A percentile compares a stretch with the other conserved stretches of the same genome.
Conservation (phyloP, 2,113 vertebrate species). For the Eulacestoma nigropectus region DNA sequence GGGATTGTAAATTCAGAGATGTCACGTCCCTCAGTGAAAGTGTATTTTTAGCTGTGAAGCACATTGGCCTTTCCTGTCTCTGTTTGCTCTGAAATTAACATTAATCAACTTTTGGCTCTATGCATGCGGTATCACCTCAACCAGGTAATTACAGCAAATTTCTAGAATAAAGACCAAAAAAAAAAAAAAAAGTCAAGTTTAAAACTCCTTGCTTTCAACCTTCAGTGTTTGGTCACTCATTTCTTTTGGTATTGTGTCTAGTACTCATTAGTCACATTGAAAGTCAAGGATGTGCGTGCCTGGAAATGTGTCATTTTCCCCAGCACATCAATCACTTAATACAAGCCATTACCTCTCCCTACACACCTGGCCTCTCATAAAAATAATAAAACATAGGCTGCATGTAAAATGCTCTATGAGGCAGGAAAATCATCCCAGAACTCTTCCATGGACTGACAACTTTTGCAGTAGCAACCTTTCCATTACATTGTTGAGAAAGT, state of each 20-base stretch:
- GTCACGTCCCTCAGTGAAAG: constrained; percentile 9
- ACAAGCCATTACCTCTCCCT: constrained; percentile 18
- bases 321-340: constrained; percentile 9
- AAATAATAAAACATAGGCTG: not conserved
- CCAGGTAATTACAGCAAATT: constrained; percentile 50
- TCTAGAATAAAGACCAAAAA: not conserved
- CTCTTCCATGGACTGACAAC: not conserved
- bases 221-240: not conserved
- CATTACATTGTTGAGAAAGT: not conserved
- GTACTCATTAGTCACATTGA: not conserved
- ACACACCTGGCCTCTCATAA: constrained; percentile 22
- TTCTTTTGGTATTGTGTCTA: not conserved
- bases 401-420: not conserved
- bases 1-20: constrained; percentile 41
- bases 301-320: constrained; percentile 26
- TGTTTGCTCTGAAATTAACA: constrained; percentile 72
- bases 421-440: not conserved
- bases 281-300: not conserved
- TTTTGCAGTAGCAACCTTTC: not conserved
- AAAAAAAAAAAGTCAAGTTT: not conserved
- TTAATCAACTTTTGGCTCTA: constrained; percentile 64
- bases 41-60: constrained; percentile 61
- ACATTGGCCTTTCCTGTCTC: constrained; percentile 47
- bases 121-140: constrained; percentile 21
- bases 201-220: constrained; percentile 16